Evolutionary conservation across 2,113 vertebrate species (phyloP).

Genomic region (Psophia crepitans): DNA sequence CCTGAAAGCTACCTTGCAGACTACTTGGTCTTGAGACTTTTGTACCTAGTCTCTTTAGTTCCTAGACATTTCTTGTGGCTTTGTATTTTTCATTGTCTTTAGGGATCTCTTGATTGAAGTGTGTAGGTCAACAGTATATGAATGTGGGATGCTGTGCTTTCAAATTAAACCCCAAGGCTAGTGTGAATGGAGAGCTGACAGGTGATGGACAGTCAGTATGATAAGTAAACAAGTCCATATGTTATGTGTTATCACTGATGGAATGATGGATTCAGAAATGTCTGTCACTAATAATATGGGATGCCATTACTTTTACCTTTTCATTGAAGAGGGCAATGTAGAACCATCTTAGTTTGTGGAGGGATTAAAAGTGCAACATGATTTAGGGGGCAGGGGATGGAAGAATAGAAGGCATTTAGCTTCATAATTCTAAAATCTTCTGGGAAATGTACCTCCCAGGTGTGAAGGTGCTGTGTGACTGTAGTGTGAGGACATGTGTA

Average conservation of each 20-base stretch:
- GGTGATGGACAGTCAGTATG: neutral
- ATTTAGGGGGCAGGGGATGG: neutral
- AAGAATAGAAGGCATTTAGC: neutral
- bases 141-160: neutral
- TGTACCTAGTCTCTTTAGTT: neutral
- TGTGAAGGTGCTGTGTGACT: neutral
- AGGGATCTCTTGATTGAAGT: neutral
- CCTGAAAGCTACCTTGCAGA: neutral
- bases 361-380: neutral
- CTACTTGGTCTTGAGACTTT: neutral
- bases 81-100: neutral
- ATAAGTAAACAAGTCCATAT: neutral
- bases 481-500: accelerated
- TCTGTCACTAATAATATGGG: neutral
- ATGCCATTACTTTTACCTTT: neutral
- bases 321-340: neutral
- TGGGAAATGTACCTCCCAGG: neutral
- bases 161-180: neutral
- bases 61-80: neutral
- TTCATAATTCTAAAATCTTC: neutral
- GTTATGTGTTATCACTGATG: neutral
- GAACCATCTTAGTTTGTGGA: neutral
- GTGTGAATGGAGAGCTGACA: neutral
- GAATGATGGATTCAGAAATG: neutral
- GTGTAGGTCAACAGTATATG: neutral